Percentiles rank a stretch among this genome's conserved stretches.
These are phyloP conservation scores for Catostomus latipinnis DNA, from an alignment of 2,797 vertebrate genomes.

Conservation along the genomic window DNA sequence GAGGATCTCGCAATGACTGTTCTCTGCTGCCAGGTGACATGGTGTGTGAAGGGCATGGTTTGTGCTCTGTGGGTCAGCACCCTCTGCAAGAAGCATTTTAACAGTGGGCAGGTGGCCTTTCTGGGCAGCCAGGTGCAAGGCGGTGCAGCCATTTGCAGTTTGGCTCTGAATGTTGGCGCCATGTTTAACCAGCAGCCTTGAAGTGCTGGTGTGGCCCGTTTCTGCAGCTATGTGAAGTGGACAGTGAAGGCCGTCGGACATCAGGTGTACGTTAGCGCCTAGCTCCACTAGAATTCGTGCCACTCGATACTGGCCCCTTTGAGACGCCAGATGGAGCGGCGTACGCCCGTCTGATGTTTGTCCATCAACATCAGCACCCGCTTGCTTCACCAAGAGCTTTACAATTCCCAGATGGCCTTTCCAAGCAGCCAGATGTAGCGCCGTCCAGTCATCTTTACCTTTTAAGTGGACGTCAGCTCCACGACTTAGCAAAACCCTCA, in stretches of 20 bases:
- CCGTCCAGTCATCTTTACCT: conserved; percentile 92
- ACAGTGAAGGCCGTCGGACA: conserved; percentile 73
- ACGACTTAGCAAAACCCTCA: conserved; percentile 89
- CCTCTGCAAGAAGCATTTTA: conserved; percentile 87
- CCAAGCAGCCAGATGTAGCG: conserved; percentile 93
- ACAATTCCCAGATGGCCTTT: conserved; percentile 92
- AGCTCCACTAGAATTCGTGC: conserved; percentile 94
- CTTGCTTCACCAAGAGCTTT: conserved; percentile 92
- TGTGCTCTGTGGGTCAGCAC: conserved; percentile 73
- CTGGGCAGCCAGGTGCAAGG: conserved; percentile 88
- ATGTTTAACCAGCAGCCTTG: conserved; percentile 90
- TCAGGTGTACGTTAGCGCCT: conserved; percentile 76
- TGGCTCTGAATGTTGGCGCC: conserved; percentile 76
- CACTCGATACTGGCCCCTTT: conserved; percentile 93
- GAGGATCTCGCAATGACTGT: conserved; percentile 84
- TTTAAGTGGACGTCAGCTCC: conserved; percentile 82
- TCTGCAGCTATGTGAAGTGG: conserved; percentile 91
- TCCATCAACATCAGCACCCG: conserved; percentile 81
- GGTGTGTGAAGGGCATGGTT: conserved; percentile 76
- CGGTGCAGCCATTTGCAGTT: conserved; percentile 82
- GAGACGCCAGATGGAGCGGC: conserved; percentile 91
- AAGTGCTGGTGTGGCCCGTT: conserved; percentile 95
- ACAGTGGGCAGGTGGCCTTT: conserved; percentile 86
- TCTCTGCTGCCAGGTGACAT: conserved; percentile 85
- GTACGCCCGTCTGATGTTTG: conserved; percentile 90